These are phyloP conservation scores for Autographa gamma DNA, from an alignment of 2,888 invertebrate genomes.

Conservation along the genomic window DNA sequence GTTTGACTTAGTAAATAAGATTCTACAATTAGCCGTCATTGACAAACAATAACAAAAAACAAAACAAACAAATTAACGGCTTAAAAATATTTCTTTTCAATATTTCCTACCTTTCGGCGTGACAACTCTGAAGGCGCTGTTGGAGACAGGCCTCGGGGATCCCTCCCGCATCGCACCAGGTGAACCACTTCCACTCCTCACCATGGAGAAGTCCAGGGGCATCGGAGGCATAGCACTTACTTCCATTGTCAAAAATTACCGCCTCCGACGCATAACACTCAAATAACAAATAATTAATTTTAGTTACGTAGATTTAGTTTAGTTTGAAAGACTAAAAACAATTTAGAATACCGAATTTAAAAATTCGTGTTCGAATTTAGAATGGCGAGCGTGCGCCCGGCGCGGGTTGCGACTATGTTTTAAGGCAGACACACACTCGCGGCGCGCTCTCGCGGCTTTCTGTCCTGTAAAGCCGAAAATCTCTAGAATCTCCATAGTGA, in stretches of 20 bases:
- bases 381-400: conserved; percentile 80
- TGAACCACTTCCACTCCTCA: conserved; percentile 81
- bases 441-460: conserved; percentile 71
- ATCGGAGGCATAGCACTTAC: conserved; percentile 90
- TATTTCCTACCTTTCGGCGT: conserved; percentile 89
- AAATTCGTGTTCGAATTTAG: conserved; percentile 67
- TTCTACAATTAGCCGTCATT: background rate
- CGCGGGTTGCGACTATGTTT: conserved; percentile 81
- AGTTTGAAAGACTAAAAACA: conserved; percentile 23
- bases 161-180: conserved; percentile 76
- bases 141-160: conserved; percentile 82
- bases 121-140: conserved; percentile 91
- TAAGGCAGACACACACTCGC: conserved; percentile 79
- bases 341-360: conserved; percentile 59
- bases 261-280: conserved; percentile 67
- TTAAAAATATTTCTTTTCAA: background rate
- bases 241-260: conserved; percentile 85
- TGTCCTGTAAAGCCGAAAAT: conserved; percentile 84
- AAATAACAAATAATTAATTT: conserved; percentile 50
- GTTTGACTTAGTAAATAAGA: background rate
- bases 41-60: conserved; percentile 22
- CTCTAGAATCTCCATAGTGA: conserved; percentile 80
- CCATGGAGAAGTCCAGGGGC: conserved; percentile 92
- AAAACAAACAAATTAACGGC: conserved; percentile 11
- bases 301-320: conserved; percentile 24